Base-by-base conservation (phyloP, 1,140 invertebrate species). In the Lepidurus apus region DNA sequence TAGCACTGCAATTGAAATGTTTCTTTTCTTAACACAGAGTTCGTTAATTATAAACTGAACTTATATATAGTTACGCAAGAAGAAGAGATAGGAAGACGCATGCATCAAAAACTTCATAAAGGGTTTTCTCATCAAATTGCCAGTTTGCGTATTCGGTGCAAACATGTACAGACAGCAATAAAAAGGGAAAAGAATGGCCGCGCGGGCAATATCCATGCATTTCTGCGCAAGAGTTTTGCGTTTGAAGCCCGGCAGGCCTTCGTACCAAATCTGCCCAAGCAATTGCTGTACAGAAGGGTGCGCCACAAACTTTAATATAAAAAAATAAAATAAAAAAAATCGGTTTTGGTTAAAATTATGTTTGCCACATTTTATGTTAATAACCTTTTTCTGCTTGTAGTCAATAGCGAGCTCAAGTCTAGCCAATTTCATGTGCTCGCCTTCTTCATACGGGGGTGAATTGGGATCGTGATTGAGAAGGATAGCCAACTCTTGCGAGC, bases 91-190 rank as follows among this genome's bases (percentile, higher is more conserved):
- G 17, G 94, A 95, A 0, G 93, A 93, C 0, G 94, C 93, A 83
- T 97, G 95, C 78, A 93, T 92, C 79, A 97, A 89, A 85, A 98
- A 98, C 85, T 97, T 97, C 91, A 97, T 95, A 84, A 97, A 97
- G 0, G 95, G 95, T 82, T 93, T 93, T 80, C 93, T 89, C 88
- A 97, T 91, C 4, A 94, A 86, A 82, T 90, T 90, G 0, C 93
- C 95, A 26, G 89, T 90, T 42, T 88, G 85, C 75, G 91, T 92
- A 80, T 91, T 89, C 0, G 94, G 94, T 0, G 91, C 89, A 13
- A 95, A 82, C 86, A 95, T 92, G 82, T 97, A 96, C 47, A 93
- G 85, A 0, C 90, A 84, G 82, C 93, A 95, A 85, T 96, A 95
- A 73, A 95, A 87, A 0, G 95, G 95, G 83, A 96, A 97, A 10